These are phyloP conservation scores for Hyperopisus bebe DNA, from an alignment of 2,113 vertebrate genomes.

Conservation along the genomic window DNA sequence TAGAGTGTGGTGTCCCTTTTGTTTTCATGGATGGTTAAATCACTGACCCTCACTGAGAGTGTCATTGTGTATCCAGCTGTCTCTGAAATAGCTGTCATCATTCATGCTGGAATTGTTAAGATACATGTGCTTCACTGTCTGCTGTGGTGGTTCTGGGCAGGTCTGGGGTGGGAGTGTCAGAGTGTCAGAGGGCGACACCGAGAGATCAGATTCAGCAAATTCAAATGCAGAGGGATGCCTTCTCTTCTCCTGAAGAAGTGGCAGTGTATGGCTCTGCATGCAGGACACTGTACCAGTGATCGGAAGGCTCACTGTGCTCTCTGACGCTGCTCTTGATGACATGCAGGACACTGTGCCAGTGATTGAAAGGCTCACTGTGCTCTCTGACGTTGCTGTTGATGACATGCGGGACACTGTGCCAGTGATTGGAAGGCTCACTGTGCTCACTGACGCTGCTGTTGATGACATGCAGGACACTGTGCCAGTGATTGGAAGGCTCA, in stretches of 20 bases:
- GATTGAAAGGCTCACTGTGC: too few species aligned
- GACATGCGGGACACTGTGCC: too few species aligned
- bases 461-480: too few species aligned
- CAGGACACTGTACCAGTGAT: too few species aligned
- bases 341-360: too few species aligned
- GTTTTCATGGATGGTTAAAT: not conserved
- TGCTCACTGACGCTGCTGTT: too few species aligned
- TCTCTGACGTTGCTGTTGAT: too few species aligned
- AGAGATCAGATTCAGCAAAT: not conserved
- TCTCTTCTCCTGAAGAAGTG: not conserved
- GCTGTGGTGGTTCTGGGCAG: not conserved
- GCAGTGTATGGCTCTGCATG: not conserved
- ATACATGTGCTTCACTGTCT: not conserved
- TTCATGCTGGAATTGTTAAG: not conserved
- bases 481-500: too few species aligned
- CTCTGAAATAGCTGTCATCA: slow-evolving; percentile 2
- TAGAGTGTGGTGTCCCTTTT: not conserved
- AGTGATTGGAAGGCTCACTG: too few species aligned
- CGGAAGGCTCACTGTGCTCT: too few species aligned
- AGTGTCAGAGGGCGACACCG: not conserved
- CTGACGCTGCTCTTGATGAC: too few species aligned
- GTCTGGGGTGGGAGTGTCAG: not conserved
- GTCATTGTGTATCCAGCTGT: not conserved
- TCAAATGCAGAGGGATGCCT: not conserved
- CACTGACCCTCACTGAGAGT: not conserved